Base-by-base conservation (phyloP, 2,888 invertebrate species). In the Sarcophaga variegata region DNA sequence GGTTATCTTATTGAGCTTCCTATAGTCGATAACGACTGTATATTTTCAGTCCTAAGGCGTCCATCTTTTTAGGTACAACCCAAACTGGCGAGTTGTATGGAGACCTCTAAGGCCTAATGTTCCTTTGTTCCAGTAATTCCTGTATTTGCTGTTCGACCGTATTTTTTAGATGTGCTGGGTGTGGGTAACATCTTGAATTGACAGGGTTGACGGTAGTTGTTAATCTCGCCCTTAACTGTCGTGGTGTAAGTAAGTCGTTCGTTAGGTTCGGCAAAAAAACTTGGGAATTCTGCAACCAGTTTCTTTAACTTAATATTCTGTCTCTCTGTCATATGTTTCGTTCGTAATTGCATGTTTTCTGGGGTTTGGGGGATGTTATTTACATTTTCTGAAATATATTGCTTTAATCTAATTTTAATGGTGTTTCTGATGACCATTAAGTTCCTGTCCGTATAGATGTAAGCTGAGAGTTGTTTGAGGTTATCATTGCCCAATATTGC, bases 1-100 rank as follows among this genome's bases (percentile, higher is more conserved):
- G 4, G 77, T 77, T 8, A 76, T 63, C 54, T 54, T 71, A 12
- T 74, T 74, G n/a, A 74, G 66, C 37, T 69, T 77, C n/a, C 77
- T 77, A 54, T 47, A 76, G 66, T 66, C 76, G 3, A 76, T 63
- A 22, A 76, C 76, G 22, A 47, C 69, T 69, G 69, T 27, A 54
- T 37, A 67, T 17, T 71, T 71, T 59, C 25, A 1, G 14, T 17
- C 85, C 82, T n/a, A 77, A 76, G 22, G 64, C 17, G 74, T 85
- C 84, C 12, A 60, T 25, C 25, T 79, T 86, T 14, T 88, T 86
- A 12, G 69, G 76, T 11, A 86, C 79, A 3, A 82, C 76, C 81
- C 78, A 77, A 25, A 25, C 25, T 25, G 25, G 25, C 3, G 25
- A 25, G 25, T 25, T 25, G 25, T 25, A 25, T 25, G 20, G 83